Conservation (phyloP, 2,888 invertebrate genomes). For the Phortica okadai region DNA sequence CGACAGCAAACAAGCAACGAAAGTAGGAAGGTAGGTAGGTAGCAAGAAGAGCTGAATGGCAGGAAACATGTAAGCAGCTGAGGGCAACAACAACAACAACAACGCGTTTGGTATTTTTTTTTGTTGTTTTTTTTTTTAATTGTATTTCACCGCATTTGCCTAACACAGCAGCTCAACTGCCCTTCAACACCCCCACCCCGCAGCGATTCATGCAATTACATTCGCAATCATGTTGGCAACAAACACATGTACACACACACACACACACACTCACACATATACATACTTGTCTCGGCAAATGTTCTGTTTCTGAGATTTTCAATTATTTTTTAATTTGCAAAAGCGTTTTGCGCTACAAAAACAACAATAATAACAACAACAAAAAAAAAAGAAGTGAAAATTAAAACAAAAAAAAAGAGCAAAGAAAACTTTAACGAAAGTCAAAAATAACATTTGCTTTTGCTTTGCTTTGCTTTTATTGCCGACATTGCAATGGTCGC, state of each 20-base stretch:
- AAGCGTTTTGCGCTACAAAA: conserved; percentile 18
- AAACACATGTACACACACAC: too few relatives aligned
- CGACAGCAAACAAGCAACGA: too few relatives aligned
- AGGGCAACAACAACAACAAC: not conserved
- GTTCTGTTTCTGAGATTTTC: conserved; percentile 33
- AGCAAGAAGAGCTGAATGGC: too few relatives aligned
- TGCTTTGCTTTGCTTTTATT: not conserved
- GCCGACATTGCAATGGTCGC: not conserved
- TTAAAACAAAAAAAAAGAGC: not conserved
- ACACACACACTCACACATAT: not conserved
- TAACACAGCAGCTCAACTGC: not conserved
- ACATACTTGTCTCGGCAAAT: not conserved
- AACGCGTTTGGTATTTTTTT: too few relatives aligned
- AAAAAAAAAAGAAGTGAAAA: not conserved
- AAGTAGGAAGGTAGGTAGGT: too few relatives aligned
- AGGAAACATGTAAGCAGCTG: too few relatives aligned
- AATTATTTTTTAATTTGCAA: conserved; percentile 31
- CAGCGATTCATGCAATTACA: too few relatives aligned
- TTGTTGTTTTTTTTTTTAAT: conserved; percentile 26
- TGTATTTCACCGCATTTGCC: conserved; percentile 21
- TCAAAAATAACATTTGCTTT: not conserved
- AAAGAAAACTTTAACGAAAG: conserved; percentile 1
- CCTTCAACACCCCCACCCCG: too few relatives aligned
- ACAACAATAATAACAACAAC: not conserved
- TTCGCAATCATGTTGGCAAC: too few relatives aligned